Evolutionary conservation across 2,797 vertebrate genomes (phyloP).

Genomic region (Ctenochaetus hawaiiensis): DNA sequence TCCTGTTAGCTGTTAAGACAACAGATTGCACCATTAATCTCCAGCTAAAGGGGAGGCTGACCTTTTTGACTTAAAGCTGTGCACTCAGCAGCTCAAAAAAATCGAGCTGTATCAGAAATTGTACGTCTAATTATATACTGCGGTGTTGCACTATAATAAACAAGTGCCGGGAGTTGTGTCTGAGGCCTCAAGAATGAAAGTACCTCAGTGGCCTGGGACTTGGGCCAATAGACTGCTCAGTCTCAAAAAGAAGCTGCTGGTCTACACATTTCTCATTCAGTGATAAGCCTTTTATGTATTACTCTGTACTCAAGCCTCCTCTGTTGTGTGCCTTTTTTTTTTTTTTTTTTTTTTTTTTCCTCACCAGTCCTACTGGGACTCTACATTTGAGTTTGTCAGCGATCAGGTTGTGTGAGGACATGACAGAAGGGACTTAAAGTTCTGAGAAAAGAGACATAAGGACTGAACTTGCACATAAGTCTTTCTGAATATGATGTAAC

Average conservation of each 20-base stretch:
- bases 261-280: conserved; percentile 35
- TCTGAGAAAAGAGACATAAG: conserved; percentile 11
- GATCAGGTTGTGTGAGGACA: conserved; percentile 7
- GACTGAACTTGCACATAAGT: background rate
- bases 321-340: conserved; percentile 19
- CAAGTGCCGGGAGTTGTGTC: conserved; percentile 35
- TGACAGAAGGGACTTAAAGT: conserved; percentile 9
- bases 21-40: conserved; percentile 53
- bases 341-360: background rate
- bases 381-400: conserved; percentile 26
- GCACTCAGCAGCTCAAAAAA: conserved; percentile 28
- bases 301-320: conserved; percentile 13
- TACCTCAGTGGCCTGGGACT: conserved; percentile 45
- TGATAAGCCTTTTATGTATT: conserved; percentile 35
- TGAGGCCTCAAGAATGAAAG: conserved; percentile 36
- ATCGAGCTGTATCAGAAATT: conserved; percentile 45
- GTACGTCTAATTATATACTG: conserved; percentile 44
- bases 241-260: conserved; percentile 36
- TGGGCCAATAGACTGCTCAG: conserved; percentile 25
- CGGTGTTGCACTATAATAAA: conserved; percentile 41
- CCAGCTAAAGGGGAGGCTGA: conserved; percentile 23
- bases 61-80: conserved; percentile 36
- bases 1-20: conserved; percentile 32
- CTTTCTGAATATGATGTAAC: conserved; percentile 14
- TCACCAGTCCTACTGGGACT: background rate